Evolutionary conservation across 2,797 vertebrate species (phyloP).

Genomic region (Phataginus tricuspis): DNA sequence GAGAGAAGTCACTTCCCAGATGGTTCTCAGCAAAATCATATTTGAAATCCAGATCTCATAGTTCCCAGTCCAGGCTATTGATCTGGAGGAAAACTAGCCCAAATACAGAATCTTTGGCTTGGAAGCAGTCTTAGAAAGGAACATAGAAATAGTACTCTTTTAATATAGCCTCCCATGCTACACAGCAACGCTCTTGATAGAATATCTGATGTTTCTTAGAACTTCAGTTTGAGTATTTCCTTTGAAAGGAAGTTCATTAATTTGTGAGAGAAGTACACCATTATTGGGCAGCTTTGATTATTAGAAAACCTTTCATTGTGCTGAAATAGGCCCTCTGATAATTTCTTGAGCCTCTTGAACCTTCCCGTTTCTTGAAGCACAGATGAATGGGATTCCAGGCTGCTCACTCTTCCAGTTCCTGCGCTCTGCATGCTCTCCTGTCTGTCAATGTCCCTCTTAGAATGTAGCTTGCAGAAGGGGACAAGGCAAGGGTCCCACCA

Average conservation of each 20-base stretch:
- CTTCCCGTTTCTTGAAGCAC: not conserved
- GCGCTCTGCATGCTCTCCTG: not conserved
- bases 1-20: not conserved
- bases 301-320: not conserved
- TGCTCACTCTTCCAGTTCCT: not conserved
- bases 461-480: not conserved
- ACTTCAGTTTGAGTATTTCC: not conserved
- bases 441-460: not conserved
- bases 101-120: not conserved
- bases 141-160: not conserved
- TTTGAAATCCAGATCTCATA: not conserved
- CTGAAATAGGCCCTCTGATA: not conserved
- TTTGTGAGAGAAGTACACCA: not conserved
- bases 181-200: not conserved
- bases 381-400: not conserved
- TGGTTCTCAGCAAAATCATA: not conserved
- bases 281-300: not conserved
- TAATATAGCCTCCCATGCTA: not conserved
- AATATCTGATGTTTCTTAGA: not conserved
- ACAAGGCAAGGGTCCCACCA: conserved; percentile 7
- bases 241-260: conserved; percentile 2
- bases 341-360: not conserved
- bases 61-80: not conserved
- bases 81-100: not conserved
- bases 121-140: conserved; percentile 7